Conservation (phyloP, 1,140 invertebrate genomes). For the Drosophila albomicans region DNA sequence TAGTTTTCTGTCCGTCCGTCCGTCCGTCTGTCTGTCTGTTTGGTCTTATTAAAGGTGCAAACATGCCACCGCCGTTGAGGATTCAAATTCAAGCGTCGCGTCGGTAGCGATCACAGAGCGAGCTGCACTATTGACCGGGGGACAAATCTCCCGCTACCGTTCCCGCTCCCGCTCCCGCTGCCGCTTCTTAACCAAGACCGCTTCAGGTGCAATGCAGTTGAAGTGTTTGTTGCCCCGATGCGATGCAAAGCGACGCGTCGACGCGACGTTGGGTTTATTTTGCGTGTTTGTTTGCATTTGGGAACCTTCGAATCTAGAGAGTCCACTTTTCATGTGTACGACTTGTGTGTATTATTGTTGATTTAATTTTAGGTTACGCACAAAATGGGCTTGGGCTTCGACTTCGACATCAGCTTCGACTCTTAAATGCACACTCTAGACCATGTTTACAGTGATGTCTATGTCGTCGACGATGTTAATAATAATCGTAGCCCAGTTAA, state of each 20-base stretch:
- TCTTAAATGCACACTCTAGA: slow-evolving; percentile 46
- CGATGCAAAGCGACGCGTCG: slow-evolving; percentile 29
- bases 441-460: slow-evolving; percentile 52
- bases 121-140: slow-evolving; percentile 7
- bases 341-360: slow-evolving; percentile 56
- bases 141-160: slow-evolving; percentile 2
- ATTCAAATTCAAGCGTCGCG: slow-evolving; percentile 41
- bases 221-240: slow-evolving; percentile 51
- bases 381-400: slow-evolving; percentile 54
- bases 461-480: slow-evolving; percentile 8
- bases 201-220: slow-evolving; percentile 66
- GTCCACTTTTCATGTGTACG: slow-evolving; percentile 29
- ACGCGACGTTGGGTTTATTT: slow-evolving; percentile 63
- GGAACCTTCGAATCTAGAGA: slow-evolving; percentile 62
- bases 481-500: neutral
- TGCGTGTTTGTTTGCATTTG: slow-evolving; percentile 67
- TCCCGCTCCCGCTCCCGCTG: neutral
- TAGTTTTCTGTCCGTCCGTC: slow-evolving; percentile 3
- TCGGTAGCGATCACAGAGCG: slow-evolving; percentile 73
- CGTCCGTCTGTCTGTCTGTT: slow-evolving; percentile 38
- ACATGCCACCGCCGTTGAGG: slow-evolving; percentile 78
- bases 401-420: slow-evolving; percentile 57
- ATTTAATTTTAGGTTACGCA: slow-evolving; percentile 76
- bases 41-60: slow-evolving; percentile 84
- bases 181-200: neutral